These are phyloP conservation scores for Anoura caudifer DNA, from an alignment of 2,113 vertebrate genomes.

Conservation along the genomic window DNA sequence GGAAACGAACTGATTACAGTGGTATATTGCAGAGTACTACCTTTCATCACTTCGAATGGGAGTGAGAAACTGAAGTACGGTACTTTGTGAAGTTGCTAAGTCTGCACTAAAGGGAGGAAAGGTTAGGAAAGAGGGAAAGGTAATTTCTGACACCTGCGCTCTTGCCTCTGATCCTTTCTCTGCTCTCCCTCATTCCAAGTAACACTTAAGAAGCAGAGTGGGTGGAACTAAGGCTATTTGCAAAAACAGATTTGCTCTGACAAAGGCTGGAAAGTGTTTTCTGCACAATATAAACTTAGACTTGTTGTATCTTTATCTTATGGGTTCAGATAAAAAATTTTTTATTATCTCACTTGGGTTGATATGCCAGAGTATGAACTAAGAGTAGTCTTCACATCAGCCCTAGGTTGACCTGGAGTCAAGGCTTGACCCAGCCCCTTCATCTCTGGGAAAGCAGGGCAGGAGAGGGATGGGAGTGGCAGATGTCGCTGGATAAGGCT, in stretches of 20 bases:
- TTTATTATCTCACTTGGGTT: background rate
- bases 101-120: background rate
- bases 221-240: background rate
- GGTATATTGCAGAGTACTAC: background rate
- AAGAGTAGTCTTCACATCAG: background rate
- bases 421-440: background rate
- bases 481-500: slow-evolving; percentile 34
- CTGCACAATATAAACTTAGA: slow-evolving; percentile 4
- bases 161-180: background rate
- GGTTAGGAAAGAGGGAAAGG: background rate
- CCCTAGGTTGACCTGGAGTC: background rate
- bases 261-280: background rate
- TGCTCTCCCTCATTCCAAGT: background rate
- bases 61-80: background rate
- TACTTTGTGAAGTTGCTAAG: background rate
- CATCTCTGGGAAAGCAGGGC: slow-evolving; percentile 31
- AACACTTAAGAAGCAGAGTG: background rate
- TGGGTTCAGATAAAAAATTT: background rate
- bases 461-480: slow-evolving; percentile 54
- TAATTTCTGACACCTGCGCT: background rate
- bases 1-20: background rate
- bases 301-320: background rate
- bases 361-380: background rate
- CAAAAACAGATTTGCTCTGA: slow-evolving; percentile 21
- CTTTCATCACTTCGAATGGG: background rate